A percentile compares a stretch with the other conserved stretches of the same genome.
These are phyloP conservation scores for Mayetiola destructor DNA, from an alignment of 2,888 invertebrate species.

Conservation along the genomic window DNA sequence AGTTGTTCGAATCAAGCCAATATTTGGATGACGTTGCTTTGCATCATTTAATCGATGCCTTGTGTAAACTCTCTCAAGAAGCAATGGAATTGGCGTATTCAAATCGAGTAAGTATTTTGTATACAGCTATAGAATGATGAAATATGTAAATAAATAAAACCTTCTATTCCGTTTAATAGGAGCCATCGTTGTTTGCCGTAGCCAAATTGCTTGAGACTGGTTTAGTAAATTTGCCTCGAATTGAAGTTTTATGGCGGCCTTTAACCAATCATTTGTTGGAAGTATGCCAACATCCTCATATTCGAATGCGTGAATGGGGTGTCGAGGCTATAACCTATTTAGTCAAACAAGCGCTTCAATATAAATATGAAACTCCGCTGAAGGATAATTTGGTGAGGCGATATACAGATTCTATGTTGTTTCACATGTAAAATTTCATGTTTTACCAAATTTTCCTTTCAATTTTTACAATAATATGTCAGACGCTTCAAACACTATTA, in stretches of 20 bases:
- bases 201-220: slow-evolving; percentile 98
- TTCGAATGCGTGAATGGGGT: slow-evolving; percentile 93
- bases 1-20: slow-evolving; percentile 79
- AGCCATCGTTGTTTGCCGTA: slow-evolving; percentile 92
- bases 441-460: slow-evolving; percentile 9
- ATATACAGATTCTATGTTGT: neutral
- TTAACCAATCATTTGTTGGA: slow-evolving; percentile 91
- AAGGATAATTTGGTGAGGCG: slow-evolving; percentile 62
- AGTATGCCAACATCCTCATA: slow-evolving; percentile 90
- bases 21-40: neutral
- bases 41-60: slow-evolving; percentile 38
- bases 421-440: slow-evolving; percentile 9
- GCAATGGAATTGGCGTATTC: slow-evolving; percentile 94
- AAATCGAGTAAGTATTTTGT: slow-evolving; percentile 43
- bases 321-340: slow-evolving; percentile 91
- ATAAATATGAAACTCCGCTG: slow-evolving; percentile 68
- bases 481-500: slow-evolving; percentile 71
- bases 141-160: neutral
- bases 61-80: slow-evolving; percentile 17
- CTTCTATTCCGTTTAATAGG: slow-evolving; percentile 39
- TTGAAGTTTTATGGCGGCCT: slow-evolving; percentile 90
- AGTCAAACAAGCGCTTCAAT: slow-evolving; percentile 78
- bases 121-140: neutral
- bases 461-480: too few species aligned
- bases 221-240: slow-evolving; percentile 79